A percentile compares a stretch with the other conserved stretches of the same genome.
Evolutionary conservation across 2,797 vertebrate species (phyloP).

Genomic region (Scolopax rusticola): DNA sequence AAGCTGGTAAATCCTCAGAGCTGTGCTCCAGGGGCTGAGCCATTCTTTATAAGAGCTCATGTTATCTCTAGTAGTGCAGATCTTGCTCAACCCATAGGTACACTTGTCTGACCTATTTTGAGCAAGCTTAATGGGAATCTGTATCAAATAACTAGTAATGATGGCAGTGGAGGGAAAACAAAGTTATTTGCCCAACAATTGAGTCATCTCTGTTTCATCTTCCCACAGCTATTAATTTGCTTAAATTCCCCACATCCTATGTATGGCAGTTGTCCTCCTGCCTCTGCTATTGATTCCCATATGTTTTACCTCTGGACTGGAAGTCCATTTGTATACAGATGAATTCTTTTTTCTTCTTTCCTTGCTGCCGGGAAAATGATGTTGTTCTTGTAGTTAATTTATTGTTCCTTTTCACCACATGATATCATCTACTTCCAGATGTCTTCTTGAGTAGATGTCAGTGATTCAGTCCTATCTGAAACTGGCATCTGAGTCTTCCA

Average conservation of each 20-base stretch:
- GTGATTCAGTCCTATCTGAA: conserved; percentile 53
- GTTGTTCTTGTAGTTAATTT: conserved; percentile 56
- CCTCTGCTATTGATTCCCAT: conserved; percentile 55
- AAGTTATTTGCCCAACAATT: conserved; percentile 57
- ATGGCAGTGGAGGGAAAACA: conserved; percentile 2
- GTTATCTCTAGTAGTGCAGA: neutral
- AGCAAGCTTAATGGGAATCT: conserved; percentile 47
- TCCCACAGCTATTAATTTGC: conserved; percentile 69
- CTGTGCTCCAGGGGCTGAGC: neutral
- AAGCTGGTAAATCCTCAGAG: neutral
- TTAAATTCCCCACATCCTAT: conserved; percentile 46
- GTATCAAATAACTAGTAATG: conserved; percentile 58
- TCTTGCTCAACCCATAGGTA: conserved; percentile 18
- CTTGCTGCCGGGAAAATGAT: conserved; percentile 45
- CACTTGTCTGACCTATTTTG: conserved; percentile 23
- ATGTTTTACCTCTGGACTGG: conserved; percentile 48
- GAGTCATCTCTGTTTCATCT: conserved; percentile 73
- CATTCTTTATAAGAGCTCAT: neutral
- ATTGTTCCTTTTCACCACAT: conserved; percentile 61
- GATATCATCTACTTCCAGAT: conserved; percentile 65
- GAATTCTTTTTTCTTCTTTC: neutral
- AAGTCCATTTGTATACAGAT: neutral
- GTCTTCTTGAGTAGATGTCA: conserved; percentile 61
- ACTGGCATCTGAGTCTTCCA: conserved; percentile 50
- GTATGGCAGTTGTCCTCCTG: conserved; percentile 36